Percentiles rank a stretch among this genome's conserved stretches.
These are phyloP conservation scores for Cyclopterus lumpus DNA, from an alignment of 2,797 vertebrate species.

Conservation along the genomic window DNA sequence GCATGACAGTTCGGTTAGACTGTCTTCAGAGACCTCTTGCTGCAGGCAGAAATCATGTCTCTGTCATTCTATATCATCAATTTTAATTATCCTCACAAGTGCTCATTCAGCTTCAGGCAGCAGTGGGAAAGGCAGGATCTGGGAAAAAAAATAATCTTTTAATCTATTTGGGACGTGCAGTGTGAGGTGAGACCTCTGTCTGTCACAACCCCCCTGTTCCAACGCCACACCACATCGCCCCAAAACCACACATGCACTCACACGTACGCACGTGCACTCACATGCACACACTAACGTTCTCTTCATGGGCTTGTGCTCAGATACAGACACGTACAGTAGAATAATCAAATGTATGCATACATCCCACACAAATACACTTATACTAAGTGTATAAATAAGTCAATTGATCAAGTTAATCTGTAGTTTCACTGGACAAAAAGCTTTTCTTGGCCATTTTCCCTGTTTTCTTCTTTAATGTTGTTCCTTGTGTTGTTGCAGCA, in stretches of 20 bases:
- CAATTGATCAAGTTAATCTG: background rate
- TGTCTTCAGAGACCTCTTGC: conserved; percentile 75
- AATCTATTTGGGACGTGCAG: conserved; percentile 79
- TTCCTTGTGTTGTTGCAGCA: conserved; percentile 55
- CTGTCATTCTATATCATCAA: conserved; percentile 83
- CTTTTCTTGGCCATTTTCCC: conserved; percentile 4
- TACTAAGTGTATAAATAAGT: background rate
- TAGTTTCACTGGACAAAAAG: background rate
- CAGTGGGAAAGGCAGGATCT: conserved; percentile 61
- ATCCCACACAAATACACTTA: background rate
- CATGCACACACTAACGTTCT: background rate
- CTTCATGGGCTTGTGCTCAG: conserved; percentile 13
- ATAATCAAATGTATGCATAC: background rate
- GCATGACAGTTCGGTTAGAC: conserved; percentile 71
- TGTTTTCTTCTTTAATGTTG: conserved; percentile 34
- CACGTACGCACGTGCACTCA: background rate
- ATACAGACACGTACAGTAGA: conserved; percentile 25
- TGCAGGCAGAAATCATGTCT: conserved; percentile 79
- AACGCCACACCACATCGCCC: conserved; percentile 15
- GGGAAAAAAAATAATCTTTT: conserved; percentile 71
- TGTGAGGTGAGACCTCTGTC: conserved; percentile 80
- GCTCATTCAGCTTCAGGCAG: conserved; percentile 75
- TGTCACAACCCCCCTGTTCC: conserved; percentile 62
- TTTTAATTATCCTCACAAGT: conserved; percentile 84
- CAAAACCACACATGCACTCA: conserved; percentile 3